A percentile compares a stretch with the other conserved stretches of the same genome.
Evolutionary conservation across 2,113 vertebrate genomes (phyloP).

Genomic region (Laticauda colubrina): DNA sequence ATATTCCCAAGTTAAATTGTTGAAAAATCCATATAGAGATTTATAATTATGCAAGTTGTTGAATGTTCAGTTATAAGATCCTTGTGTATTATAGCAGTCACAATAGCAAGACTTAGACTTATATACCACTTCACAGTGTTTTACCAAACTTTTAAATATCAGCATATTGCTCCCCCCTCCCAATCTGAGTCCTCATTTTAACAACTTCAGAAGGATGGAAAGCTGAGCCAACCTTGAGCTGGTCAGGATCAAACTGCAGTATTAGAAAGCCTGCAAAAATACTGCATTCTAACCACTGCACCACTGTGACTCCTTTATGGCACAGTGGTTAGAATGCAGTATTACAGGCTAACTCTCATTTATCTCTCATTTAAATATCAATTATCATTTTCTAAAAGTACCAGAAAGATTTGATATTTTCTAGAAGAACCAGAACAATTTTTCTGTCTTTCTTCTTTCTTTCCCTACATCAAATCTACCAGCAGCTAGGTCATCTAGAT

Average conservation of each 20-base stretch:
- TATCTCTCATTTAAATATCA: not conserved
- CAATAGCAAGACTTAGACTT: not conserved
- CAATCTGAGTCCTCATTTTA: not conserved
- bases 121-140: not conserved
- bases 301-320: not conserved
- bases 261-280: not conserved
- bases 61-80: not conserved
- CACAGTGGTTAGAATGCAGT: not conserved
- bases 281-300: not conserved
- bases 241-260: not conserved
- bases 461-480: not conserved
- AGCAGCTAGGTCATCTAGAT: too few species aligned
- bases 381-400: not conserved
- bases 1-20: not conserved
- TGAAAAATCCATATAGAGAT: not conserved
- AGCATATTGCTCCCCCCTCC: not conserved
- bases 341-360: not conserved
- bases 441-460: not conserved
- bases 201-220: not conserved
- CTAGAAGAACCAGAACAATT: not conserved
- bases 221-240: not conserved
- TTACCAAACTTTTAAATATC: not conserved
- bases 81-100: not conserved
- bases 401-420: not conserved
- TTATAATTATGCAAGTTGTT: slow-evolving; percentile 39